Base-by-base conservation (phyloP, 2,113 vertebrate genomes). In the Genyomyrus donnyi region DNA sequence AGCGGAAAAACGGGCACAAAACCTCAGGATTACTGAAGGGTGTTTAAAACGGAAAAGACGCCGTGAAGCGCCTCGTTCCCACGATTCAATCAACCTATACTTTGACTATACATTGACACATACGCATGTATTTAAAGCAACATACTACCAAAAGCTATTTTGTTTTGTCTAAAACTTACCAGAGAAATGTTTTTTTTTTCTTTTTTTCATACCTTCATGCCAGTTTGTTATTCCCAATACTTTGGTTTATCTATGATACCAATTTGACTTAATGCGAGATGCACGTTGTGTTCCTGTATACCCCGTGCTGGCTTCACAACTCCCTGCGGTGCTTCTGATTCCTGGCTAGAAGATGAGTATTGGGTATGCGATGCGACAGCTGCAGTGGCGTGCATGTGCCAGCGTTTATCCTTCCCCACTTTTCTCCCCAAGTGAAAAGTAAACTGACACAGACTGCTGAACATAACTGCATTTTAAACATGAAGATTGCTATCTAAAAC, bases 121-220 rank as follows among this genome's bases (percentile, higher is more conserved):
- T 95, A 94, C 92, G 94, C 91, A 93, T 91, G 91, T 95, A 91
- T 93, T 95, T 94, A 96, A 96, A 96, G 94, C 92, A 96, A 95
- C 91, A 95, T 95, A 93, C 94, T 96, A 96, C 91, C 93, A 93
- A 93, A 95, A 96, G 91, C 94, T 95, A 95, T 91, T 90, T 92
- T 89, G 90, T 87, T 91, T 80, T 95, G 91, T 94, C 94, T 95
- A 95, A 84, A 90, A 85, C 93, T 93, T 91, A 89, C 93, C 94
- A 94, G 93, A 94, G 84, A 91, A 90, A 92, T 92, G 90, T 92
- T 91, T 88, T 88, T 56, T 56, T 62, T 62, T n/a, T 24, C 6
- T 58, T 89, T 84, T 85, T 93, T 94, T 88, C 90, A 93, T 92
- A 90, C 92, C 93, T 93, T 93, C 93, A 93, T 8, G 11, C 90